These are phyloP conservation scores for Ammodytes dubius DNA, from an alignment of 2,113 vertebrate genomes.

Conservation along the genomic window DNA sequence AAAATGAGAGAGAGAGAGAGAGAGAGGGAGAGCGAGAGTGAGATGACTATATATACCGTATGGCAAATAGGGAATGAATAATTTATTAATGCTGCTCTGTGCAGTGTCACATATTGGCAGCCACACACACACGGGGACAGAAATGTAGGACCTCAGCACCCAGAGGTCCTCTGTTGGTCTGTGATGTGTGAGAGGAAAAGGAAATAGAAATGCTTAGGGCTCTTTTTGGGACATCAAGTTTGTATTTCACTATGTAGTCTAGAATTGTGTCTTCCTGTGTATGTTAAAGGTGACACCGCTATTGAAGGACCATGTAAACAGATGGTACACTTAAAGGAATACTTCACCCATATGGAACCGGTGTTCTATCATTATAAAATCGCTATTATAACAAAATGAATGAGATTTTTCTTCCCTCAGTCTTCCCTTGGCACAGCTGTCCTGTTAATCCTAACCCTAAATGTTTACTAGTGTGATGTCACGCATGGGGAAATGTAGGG, in stretches of 20 bases:
- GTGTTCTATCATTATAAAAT: too few relatives aligned
- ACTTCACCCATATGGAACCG: too few relatives aligned
- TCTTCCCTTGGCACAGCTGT: too few relatives aligned
- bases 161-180: conserved; percentile 35
- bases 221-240: background rate
- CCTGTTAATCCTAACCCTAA: too few relatives aligned
- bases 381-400: too few relatives aligned
- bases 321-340: too few relatives aligned
- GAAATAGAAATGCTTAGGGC: background rate
- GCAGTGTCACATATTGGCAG: conserved; percentile 25
- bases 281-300: background rate
- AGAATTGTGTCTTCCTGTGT: background rate
- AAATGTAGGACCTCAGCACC: conserved; percentile 8
- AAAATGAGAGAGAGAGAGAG: too few relatives aligned
- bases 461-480: too few relatives aligned
- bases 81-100: conserved; percentile 49
- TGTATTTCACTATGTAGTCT: background rate
- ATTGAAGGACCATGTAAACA: background rate
- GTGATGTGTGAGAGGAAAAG: background rate
- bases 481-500: too few relatives aligned
- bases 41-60: conserved; percentile 34
- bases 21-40: background rate
- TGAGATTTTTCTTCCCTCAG: too few relatives aligned
- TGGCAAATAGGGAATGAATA: conserved; percentile 45
- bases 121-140: background rate